These are phyloP conservation scores for Odocoileus virginianus DNA, from an alignment of 2,113 vertebrate species.

Conservation along the genomic window DNA sequence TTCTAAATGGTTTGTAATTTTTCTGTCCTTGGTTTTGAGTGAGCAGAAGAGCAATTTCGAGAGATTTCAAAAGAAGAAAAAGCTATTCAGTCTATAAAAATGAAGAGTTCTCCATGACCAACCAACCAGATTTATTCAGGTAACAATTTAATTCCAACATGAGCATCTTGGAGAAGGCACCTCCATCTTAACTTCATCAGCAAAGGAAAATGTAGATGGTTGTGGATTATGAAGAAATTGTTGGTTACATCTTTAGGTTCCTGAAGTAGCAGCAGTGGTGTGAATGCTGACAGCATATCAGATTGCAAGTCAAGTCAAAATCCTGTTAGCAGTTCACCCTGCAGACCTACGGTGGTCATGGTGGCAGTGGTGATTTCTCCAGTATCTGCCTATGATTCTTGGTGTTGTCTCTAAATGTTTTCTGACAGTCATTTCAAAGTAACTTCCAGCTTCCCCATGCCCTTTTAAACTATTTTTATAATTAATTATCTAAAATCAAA, in stretches of 20 bases:
- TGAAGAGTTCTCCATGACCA: neutral
- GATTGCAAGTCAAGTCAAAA: too few relatives aligned
- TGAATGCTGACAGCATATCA: accelerated
- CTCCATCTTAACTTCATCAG: neutral
- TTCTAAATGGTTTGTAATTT: neutral
- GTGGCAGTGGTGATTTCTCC: neutral
- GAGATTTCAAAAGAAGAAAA: neutral
- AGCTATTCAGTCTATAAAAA: neutral
- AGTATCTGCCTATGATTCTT: neutral
- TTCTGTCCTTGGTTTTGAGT: neutral
- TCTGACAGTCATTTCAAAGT: neutral
- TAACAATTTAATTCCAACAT: neutral
- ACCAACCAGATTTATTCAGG: neutral
- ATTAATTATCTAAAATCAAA: neutral
- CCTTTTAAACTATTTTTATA: neutral
- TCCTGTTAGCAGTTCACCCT: accelerated
- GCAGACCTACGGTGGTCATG: accelerated
- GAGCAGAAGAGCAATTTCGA: neutral
- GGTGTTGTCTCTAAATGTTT: neutral
- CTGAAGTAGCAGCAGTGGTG: neutral
- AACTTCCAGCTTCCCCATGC: neutral
- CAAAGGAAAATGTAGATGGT: neutral
- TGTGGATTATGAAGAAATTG: neutral
- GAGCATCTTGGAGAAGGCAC: neutral
- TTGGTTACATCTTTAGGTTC: accelerated